Base-by-base conservation (phyloP, 2,113 vertebrate species). In the Petromus typicus region DNA sequence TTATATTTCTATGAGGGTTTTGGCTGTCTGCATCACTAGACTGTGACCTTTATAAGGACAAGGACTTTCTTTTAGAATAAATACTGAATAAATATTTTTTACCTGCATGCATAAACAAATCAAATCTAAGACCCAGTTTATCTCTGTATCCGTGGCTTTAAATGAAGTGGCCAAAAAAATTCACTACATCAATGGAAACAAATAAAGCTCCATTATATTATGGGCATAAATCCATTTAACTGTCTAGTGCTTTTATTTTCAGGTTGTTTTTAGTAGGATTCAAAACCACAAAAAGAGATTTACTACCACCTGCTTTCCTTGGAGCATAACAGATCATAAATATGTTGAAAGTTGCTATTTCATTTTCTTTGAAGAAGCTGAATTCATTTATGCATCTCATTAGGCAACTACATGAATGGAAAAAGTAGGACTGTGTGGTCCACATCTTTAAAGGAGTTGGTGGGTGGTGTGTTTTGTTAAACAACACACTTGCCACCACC, bases 351-450 rank as follows among this genome's bases (percentile, higher is more conserved):
- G 67, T 43, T 79, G 82, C 57, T 83, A 1, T 54, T 90, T 90
- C 14, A 76, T 43, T 75, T 85, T 75, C 86, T 96, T 96, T 95
- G 93, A 96, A 94, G 89, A 95, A 82, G 43, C 73, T 80, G 71
- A 51, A 66, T 82, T 94, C 57, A 80, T 66, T 48, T 87, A 73
- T 51, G 61, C 63, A 75, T 91, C 83, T 92, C 67, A 75, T 95
- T 91, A 94, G 73, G 56, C 25, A 94, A 25, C 48, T 54, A 16
- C 25, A 57, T 45, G 23, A 86, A 56, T 48, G 40, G 66, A 20
- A 51, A 56, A 88, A 63, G 40, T 17, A 40, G 61, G 51, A n/a
- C 20, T 76, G 67, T 92, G 95, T 94, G 83, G 83, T 96, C 89
- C 92, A 17, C 6, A 8, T 94, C 73, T 93, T 96, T 91, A 84